These are phyloP conservation scores for Temnopleurus reevesii DNA, from an alignment of 53 echinoderm and acorn worm species.

Conservation along the genomic window DNA sequence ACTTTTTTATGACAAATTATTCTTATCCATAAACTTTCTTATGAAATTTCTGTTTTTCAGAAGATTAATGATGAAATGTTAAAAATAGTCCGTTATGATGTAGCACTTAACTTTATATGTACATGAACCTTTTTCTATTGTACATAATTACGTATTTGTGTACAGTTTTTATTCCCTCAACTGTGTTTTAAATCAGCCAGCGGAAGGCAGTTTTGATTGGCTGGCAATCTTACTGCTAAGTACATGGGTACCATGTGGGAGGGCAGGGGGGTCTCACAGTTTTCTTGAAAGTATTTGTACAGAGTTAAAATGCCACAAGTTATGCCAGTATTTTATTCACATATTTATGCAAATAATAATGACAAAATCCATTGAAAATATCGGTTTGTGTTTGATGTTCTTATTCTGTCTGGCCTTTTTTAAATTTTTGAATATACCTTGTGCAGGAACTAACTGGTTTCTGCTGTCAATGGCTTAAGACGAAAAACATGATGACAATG, in stretches of 20 bases:
- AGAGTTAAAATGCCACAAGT: slow-evolving; percentile 62
- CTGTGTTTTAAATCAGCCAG: not conserved
- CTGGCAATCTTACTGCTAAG: not conserved
- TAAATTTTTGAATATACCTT: no score
- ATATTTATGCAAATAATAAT: slow-evolving; percentile 64
- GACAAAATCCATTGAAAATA: slow-evolving; percentile 29
- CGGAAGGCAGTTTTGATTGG: not conserved
- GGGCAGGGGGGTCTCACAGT: slow-evolving; percentile 12
- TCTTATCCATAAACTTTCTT: not conserved
- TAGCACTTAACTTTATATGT: not conserved
- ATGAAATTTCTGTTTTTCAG: not conserved
- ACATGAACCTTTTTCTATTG: slow-evolving; percentile 12
- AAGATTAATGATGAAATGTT: no score
- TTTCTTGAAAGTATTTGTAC: slow-evolving; percentile 54
- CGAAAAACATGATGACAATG: slow-evolving; percentile 2
- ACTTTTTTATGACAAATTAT: not conserved
- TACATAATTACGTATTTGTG: slow-evolving; percentile 29
- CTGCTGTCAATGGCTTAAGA: not conserved
- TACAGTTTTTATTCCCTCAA: not conserved
- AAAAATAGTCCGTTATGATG: no score
- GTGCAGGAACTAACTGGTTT: no score
- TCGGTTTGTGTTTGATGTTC: not conserved
- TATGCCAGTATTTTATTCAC: slow-evolving; percentile 65
- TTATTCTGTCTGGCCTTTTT: not conserved
- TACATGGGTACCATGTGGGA: slow-evolving; percentile 33